phyloP scores from a whole-genome alignment of 2,888 invertebrate species.

The Rhodophaea formosa region DNA sequence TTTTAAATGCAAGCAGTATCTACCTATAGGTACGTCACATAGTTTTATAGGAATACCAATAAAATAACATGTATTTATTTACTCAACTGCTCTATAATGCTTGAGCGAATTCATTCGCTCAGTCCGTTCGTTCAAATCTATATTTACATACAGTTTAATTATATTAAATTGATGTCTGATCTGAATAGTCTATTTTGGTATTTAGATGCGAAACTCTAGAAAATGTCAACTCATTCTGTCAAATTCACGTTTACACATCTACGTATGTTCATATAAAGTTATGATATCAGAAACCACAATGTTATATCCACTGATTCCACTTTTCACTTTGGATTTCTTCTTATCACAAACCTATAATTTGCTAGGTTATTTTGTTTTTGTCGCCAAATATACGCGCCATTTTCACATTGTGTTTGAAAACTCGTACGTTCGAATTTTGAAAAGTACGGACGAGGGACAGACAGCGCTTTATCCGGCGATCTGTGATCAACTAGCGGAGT shows the following conservation, averaged over 20 bases:
- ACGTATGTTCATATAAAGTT: background rate
- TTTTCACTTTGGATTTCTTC: background rate
- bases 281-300: background rate
- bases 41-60: too few species aligned
- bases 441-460: slow-evolving; percentile 23
- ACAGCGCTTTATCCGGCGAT: slow-evolving; percentile 35
- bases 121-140: slow-evolving; percentile 39
- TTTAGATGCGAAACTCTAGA: slow-evolving; percentile 28
- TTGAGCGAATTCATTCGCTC: slow-evolving; percentile 21
- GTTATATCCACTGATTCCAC: background rate
- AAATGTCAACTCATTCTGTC: slow-evolving; percentile 25
- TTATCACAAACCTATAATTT: background rate
- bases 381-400: background rate
- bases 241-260: background rate
- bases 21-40: background rate
- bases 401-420: slow-evolving; percentile 21
- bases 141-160: slow-evolving; percentile 52
- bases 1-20: background rate
- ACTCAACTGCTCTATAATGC: slow-evolving; percentile 23
- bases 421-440: slow-evolving; percentile 27
- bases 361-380: background rate
- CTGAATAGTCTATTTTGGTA: slow-evolving; percentile 37
- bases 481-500: slow-evolving; percentile 48
- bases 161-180: slow-evolving; percentile 43
- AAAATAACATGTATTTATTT: slow-evolving; percentile 20